A percentile compares a stretch with the other conserved stretches of the same genome.
Conservation (phyloP, 2,113 vertebrate genomes). For the Porphyrio hochstetteri region DNA sequence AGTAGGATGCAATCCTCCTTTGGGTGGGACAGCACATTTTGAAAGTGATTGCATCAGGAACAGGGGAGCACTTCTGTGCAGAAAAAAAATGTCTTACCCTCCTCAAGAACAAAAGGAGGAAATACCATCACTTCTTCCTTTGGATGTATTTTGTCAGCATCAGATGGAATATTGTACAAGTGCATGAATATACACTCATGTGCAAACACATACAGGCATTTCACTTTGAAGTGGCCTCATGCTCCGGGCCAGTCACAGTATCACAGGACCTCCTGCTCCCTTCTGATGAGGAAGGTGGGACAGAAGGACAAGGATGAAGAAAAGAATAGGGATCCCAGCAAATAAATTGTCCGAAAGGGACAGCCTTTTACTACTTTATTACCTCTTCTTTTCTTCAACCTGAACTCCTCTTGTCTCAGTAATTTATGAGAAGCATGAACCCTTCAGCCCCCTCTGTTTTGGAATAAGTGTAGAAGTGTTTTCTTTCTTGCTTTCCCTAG, state of each 20-base stretch:
- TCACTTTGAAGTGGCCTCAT: not conserved
- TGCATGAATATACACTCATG: not conserved
- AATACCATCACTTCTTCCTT: slow-evolving; percentile 44
- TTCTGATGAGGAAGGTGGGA: not conserved
- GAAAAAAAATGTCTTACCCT: slow-evolving; percentile 5
- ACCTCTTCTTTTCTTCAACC: not conserved
- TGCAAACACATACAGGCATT: not conserved
- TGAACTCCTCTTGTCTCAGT: not conserved
- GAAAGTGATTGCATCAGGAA: slow-evolving; percentile 29
- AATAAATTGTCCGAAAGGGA: not conserved
- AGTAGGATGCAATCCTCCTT: slow-evolving; percentile 22
- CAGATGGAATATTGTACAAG: slow-evolving; percentile 5
- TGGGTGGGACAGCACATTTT: slow-evolving; percentile 27
- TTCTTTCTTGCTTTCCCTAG: not conserved
- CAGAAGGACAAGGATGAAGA: not conserved
- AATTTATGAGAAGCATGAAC: not conserved
- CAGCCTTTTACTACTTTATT: not conserved
- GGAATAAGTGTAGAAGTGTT: not conserved
- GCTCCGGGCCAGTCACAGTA: not conserved
- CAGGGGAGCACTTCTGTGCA: not conserved
- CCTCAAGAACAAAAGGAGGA: slow-evolving; percentile 60
- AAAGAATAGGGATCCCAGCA: not conserved
- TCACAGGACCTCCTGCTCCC: not conserved
- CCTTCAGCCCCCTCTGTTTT: not conserved
- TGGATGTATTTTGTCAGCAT: slow-evolving; percentile 23